A percentile compares a stretch with the other conserved stretches of the same genome.
Evolutionary conservation across 2,888 invertebrate genomes (phyloP).

Genomic region (Lottia scabra): DNA sequence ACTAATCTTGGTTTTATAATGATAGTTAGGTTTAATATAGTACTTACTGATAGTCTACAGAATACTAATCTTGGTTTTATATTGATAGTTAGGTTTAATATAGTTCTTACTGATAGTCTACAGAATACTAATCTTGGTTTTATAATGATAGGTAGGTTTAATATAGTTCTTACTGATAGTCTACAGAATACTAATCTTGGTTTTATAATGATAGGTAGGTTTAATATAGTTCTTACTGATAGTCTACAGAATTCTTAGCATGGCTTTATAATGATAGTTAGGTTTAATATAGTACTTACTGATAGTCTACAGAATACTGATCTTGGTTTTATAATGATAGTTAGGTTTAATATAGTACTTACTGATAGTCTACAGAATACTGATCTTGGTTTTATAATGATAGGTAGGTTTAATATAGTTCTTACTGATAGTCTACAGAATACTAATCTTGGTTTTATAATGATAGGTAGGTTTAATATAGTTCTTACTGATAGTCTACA

Average conservation of each 20-base stretch:
- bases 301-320: conserved; percentile 66
- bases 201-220: conserved; percentile 77
- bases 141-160: conserved; percentile 64
- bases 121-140: conserved; percentile 68
- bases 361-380: conserved; percentile 67
- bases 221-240: conserved; percentile 63
- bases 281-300: conserved; percentile 48
- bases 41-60: conserved; percentile 66
- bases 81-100: conserved; percentile 59
- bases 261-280: conserved; percentile 70
- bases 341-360: conserved; percentile 41
- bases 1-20: conserved; percentile 70
- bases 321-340: conserved; percentile 70
- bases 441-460: no score
- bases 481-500: no score
- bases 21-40: conserved; percentile 48
- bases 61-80: conserved; percentile 69
- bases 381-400: conserved; percentile 70
- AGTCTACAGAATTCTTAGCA: conserved; percentile 65
- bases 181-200: no score
- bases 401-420: conserved; percentile 14
- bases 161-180: neutral
- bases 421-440: no score
- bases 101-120: conserved; percentile 65
- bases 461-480: no score